Percentiles rank a stretch among this genome's conserved stretches.
phyloP scores from a whole-genome alignment of 2,888 invertebrate species.

The Schizotus pectinicornis region DNA sequence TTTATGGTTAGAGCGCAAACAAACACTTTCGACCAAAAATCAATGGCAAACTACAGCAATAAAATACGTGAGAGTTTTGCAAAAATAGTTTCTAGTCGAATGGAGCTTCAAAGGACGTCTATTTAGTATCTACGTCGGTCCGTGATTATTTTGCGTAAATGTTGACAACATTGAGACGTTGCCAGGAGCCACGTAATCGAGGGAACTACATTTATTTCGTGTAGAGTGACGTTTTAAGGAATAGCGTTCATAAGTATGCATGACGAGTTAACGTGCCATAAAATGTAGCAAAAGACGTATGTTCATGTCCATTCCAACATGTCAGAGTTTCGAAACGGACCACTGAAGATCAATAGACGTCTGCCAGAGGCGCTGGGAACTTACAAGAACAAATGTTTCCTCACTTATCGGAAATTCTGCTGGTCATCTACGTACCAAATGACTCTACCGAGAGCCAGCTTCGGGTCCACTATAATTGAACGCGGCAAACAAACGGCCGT shows the following conservation, averaged over 20 bases:
- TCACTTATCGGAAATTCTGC: slow-evolving; percentile 38
- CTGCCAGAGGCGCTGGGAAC: slow-evolving; percentile 35
- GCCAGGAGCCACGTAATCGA: slow-evolving; percentile 17
- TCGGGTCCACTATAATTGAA: slow-evolving; percentile 32
- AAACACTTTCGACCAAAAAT: slow-evolving; percentile 19
- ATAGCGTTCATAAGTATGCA: slow-evolving; percentile 40
- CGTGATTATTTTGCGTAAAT: background rate
- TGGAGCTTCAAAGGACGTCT: background rate
- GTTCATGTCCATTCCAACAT: slow-evolving; percentile 39
- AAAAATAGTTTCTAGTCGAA: slow-evolving; percentile 1
- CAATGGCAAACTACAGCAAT: slow-evolving; percentile 20
- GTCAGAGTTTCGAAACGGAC: slow-evolving; percentile 35
- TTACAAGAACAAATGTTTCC: slow-evolving; percentile 40
- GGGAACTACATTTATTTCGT: slow-evolving; percentile 32
- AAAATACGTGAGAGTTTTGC: slow-evolving; percentile 20
- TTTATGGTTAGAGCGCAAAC: slow-evolving; percentile 17
- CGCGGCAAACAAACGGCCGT: slow-evolving; percentile 27
- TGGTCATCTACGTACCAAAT: slow-evolving; percentile 39
- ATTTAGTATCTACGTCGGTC: slow-evolving; percentile 1
- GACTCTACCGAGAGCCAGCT: slow-evolving; percentile 33
- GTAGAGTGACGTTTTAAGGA: slow-evolving; percentile 33
- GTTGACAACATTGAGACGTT: background rate
- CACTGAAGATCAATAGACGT: slow-evolving; percentile 38
- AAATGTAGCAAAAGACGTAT: slow-evolving; percentile 40
- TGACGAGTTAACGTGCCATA: slow-evolving; percentile 40